Conservation (phyloP, 2,113 vertebrate species). For the Crotalus helleri region DNA sequence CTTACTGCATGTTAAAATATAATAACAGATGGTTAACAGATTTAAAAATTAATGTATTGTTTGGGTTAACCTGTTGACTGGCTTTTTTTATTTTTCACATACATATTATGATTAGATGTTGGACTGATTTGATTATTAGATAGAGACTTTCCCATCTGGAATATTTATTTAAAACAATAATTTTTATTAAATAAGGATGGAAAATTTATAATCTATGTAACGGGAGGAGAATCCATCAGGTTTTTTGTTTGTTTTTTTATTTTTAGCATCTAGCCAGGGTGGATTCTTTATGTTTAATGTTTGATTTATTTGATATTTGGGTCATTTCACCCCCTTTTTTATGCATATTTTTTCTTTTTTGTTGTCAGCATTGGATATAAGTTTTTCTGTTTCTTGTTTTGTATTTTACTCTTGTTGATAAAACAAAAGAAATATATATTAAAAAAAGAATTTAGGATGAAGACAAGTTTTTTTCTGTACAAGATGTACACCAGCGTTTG, state of each 20-base stretch:
- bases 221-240: background rate
- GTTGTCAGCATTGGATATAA: background rate
- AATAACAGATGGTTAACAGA: background rate
- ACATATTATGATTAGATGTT: too few species aligned
- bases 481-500: conserved; percentile 78
- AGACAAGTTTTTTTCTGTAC: conserved; percentile 55
- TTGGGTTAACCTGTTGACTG: background rate
- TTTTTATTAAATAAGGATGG: background rate
- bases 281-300: background rate
- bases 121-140: background rate
- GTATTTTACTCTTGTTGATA: background rate
- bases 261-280: background rate
- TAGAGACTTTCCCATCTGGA: background rate
- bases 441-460: background rate
- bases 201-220: background rate
- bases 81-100: too few species aligned
- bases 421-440: background rate
- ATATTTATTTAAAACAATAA: background rate
- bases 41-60: background rate
- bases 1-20: background rate
- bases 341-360: background rate
- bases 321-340: background rate
- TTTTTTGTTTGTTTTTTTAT: background rate
- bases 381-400: background rate
- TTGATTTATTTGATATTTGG: background rate